These are phyloP conservation scores for Patella caerulea DNA, from an alignment of 2,888 invertebrate genomes.

Conservation along the genomic window DNA sequence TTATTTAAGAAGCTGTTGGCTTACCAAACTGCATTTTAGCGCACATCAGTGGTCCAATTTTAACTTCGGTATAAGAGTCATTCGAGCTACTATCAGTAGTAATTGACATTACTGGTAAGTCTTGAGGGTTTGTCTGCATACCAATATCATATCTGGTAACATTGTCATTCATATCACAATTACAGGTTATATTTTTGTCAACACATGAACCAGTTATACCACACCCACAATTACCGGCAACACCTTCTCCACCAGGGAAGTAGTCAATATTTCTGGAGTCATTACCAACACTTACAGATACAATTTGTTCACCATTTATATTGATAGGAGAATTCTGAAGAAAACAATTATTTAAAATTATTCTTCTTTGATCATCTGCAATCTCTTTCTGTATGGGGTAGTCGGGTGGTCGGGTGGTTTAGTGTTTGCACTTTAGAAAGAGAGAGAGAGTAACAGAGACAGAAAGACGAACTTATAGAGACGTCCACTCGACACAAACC, in stretches of 20 bases:
- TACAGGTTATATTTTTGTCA: constrained; percentile 45
- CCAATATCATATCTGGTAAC: constrained; percentile 55
- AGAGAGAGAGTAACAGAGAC: too few relatives aligned
- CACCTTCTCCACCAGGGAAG: constrained; percentile 46
- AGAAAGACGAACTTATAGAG: too few relatives aligned
- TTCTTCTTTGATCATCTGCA: too few relatives aligned
- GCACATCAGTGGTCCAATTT: constrained; percentile 53
- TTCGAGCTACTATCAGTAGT: constrained; percentile 31
- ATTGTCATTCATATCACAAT: constrained; percentile 59
- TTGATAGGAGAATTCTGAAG: constrained; percentile 36
- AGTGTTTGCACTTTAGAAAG: too few relatives aligned
- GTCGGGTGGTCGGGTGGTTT: too few relatives aligned
- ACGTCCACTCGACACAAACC: too few relatives aligned
- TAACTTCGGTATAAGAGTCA: constrained; percentile 32
- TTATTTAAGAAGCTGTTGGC: constrained; percentile 6
- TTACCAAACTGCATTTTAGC: constrained; percentile 57
- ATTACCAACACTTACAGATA: constrained; percentile 17
- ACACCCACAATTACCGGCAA: constrained; percentile 53
- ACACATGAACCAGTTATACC: constrained; percentile 51
- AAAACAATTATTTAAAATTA: not conserved
- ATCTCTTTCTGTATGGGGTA: too few relatives aligned
- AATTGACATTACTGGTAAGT: constrained; percentile 53
- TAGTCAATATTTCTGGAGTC: constrained; percentile 25
- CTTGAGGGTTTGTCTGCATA: constrained; percentile 44
- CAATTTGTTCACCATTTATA: constrained; percentile 37